Conservation (phyloP, 53 echinoderm and acorn worm species). For the Zoroaster sp. region DNA sequence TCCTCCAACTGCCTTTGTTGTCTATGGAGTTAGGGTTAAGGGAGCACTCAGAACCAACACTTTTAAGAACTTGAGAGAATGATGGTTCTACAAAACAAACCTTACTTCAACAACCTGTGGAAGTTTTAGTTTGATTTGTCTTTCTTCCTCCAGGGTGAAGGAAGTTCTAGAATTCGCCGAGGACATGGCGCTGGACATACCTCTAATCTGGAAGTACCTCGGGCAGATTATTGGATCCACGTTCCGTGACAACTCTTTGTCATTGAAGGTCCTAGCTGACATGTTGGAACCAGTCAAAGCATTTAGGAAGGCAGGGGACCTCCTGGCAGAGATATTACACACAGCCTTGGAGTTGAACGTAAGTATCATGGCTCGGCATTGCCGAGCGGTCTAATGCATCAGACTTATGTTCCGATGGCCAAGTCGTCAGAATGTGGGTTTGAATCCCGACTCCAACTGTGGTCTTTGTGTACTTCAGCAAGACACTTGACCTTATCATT, state of each 20-base stretch:
- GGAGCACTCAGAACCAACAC: too few species aligned
- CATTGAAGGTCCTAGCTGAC: conserved; percentile 55
- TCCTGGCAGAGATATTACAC: conserved; percentile 79
- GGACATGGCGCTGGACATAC: conserved; percentile 93
- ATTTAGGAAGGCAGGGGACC: conserved; percentile 68
- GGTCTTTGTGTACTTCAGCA: neutral
- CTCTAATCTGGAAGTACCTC: conserved; percentile 78
- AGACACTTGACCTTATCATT: too few species aligned
- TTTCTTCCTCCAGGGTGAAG: conserved; percentile 47
- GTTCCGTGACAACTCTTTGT: conserved; percentile 59
- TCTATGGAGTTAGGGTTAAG: too few species aligned
- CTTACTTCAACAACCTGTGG: neutral
- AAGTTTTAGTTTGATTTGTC: neutral
- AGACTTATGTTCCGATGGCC: neutral
- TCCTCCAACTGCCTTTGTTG: too few species aligned
- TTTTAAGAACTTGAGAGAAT: too few species aligned
- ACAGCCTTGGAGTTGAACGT: conserved; percentile 73
- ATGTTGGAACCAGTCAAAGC: conserved; percentile 58
- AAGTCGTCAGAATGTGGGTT: neutral
- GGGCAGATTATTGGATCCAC: conserved; percentile 84
- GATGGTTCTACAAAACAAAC: too few species aligned
- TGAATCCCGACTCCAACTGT: too few species aligned
- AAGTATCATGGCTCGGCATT: conserved; percentile 16
- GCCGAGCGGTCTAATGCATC: too few species aligned
- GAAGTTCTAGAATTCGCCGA: conserved; percentile 83